Evolutionary conservation across 2,888 invertebrate species (phyloP), one percentile per base, ranked within the genome.

Genomic region (Ectemnius continuus): DNA sequence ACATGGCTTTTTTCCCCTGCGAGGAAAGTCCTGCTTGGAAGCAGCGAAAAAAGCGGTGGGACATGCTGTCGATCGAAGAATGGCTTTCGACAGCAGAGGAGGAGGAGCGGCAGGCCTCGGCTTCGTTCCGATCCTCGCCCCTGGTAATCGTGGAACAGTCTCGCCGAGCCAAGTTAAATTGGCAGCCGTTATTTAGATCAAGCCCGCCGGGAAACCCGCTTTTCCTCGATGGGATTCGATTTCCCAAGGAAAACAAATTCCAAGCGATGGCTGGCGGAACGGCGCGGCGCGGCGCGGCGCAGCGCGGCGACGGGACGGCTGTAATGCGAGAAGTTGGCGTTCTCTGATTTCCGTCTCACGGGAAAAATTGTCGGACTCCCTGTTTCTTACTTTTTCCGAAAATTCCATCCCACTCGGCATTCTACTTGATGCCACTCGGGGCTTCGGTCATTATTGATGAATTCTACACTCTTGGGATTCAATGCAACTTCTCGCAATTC

Each of bases 261-360:
- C 16, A 14, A 14, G 1, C 13, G 47, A n/a, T n/a, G 67, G 56
- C 2, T 23, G 23, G 23, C 23, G 23, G 23, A 23, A 23, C 23
- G 23, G n/a, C n/a, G n/a, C n/a, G n/a, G n/a, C n/a, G n/a, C n/a
- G n/a, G n/a, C n/a, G n/a, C n/a, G n/a, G n/a, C n/a, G n/a, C n/a
- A n/a, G n/a, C n/a, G n/a, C n/a, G n/a, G 64, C 26, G 13, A 28
- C n/a, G 23, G 58, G 46, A 56, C 28, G 64, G 58, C 13, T 65
- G 68, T 75, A 75, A 77, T 71, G 63, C 68, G 65, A 63, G 61
- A 72, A 77, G 69, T 72, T 72, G 11, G 56, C 5, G n/a, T 58
- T 5, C 61, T 8, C 57, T 60, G 71, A 63, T 64, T 28, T 23
- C 45, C 26, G 47, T 28, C 58, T 63, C 66, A 5, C 47, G 59